Evolutionary conservation across 2,888 invertebrate genomes (phyloP).

Genomic region (Ophonus ardosiacus): DNA sequence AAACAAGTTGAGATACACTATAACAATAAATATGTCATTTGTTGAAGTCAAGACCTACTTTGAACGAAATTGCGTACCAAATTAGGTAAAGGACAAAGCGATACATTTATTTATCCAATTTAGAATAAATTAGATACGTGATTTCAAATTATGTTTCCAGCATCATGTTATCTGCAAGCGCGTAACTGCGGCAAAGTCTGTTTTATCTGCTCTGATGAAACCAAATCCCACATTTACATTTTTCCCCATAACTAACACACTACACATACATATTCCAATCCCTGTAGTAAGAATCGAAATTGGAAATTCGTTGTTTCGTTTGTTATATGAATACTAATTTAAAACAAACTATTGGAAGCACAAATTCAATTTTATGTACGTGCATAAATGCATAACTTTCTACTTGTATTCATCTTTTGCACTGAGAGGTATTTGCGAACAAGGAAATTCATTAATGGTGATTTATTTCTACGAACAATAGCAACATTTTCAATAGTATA

Average conservation of each 20-base stretch:
- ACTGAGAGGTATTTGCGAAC: slow-evolving; percentile 3
- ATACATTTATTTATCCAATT: neutral
- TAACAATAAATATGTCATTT: neutral
- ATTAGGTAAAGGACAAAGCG: neutral
- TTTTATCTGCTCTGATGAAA: slow-evolving; percentile 19
- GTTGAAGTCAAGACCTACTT: neutral
- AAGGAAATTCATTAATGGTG: neutral
- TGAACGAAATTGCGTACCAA: neutral
- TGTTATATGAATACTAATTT: slow-evolving; percentile 40
- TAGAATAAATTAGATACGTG: neutral
- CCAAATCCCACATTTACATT: slow-evolving; percentile 40
- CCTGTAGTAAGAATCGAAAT: slow-evolving; percentile 39
- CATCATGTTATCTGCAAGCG: neutral
- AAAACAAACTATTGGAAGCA: slow-evolving; percentile 2
- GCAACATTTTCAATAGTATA: neutral
- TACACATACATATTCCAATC: slow-evolving; percentile 9
- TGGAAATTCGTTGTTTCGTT: slow-evolving; percentile 34
- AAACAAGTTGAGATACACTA: neutral
- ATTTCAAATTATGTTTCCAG: slow-evolving; percentile 9
- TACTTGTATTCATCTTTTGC: neutral
- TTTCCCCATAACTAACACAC: slow-evolving; percentile 17
- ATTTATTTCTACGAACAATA: slow-evolving; percentile 16
- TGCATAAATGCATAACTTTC: slow-evolving; percentile 26
- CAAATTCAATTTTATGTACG: slow-evolving; percentile 7
- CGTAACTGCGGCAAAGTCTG: slow-evolving; percentile 1